Conservation (phyloP, 2,888 invertebrate genomes). For the Cerastis leucographa region DNA sequence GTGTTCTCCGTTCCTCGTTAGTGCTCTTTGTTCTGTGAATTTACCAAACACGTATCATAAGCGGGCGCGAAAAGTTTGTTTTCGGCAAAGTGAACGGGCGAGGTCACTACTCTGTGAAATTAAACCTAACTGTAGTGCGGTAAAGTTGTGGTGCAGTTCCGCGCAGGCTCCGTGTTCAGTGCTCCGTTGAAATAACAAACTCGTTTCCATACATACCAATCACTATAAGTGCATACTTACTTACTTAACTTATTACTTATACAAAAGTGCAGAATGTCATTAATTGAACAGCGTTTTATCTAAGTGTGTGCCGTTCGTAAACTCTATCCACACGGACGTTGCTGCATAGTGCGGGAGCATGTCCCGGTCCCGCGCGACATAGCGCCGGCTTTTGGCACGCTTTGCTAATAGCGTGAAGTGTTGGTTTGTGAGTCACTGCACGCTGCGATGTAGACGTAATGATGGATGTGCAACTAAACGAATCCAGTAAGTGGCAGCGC, state of each 20-base stretch:
- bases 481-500: constrained; percentile 86
- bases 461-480: constrained; percentile 86
- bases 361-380: constrained; percentile 66
- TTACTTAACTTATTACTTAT: constrained; percentile 56
- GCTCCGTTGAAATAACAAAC: constrained; percentile 77
- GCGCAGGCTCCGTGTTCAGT: constrained; percentile 79
- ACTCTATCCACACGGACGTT: constrained; percentile 64
- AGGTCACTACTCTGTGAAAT: constrained; percentile 75
- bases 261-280: constrained; percentile 61
- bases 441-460: constrained; percentile 85
- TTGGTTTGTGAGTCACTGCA: constrained; percentile 83
- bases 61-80: constrained; percentile 71
- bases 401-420: constrained; percentile 79
- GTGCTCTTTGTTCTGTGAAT: constrained; percentile 79
- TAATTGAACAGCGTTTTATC: constrained; percentile 67
- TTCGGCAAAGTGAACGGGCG: constrained; percentile 79
- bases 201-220: constrained; percentile 70
- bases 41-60: constrained; percentile 70
- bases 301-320: constrained; percentile 28
- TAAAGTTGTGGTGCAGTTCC: constrained; percentile 72
- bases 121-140: constrained; percentile 61
- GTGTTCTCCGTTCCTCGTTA: constrained; percentile 69
- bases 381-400: constrained; percentile 81
- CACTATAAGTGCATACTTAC: constrained; percentile 66
- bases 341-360: constrained; percentile 66